Evolutionary conservation across 2,888 invertebrate genomes (phyloP).

Genomic region (Automeris io): DNA sequence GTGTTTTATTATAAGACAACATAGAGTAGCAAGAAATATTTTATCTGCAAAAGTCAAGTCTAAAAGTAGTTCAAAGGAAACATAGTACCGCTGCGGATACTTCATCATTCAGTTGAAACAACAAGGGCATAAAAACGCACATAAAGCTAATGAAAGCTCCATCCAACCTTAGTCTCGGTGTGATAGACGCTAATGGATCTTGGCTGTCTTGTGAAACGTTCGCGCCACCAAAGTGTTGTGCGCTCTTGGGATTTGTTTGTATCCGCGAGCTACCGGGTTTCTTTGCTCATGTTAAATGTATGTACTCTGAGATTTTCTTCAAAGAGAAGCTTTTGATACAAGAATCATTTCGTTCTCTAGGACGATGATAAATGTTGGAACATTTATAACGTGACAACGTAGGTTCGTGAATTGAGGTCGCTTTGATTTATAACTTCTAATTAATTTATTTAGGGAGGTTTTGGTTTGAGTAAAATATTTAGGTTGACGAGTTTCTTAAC

Average conservation of each 20-base stretch:
- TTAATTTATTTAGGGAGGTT: not conserved
- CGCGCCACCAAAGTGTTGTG: not conserved
- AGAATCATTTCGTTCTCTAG: not conserved
- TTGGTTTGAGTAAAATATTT: not conserved
- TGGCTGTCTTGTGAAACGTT: slow-evolving; percentile 1
- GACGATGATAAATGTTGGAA: not conserved
- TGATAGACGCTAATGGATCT: not conserved
- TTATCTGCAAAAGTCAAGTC: too few relatives aligned
- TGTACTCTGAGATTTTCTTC: not conserved
- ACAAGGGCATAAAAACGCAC: not conserved
- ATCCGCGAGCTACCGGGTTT: not conserved
- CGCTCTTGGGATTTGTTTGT: not conserved
- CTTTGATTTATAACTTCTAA: not conserved
- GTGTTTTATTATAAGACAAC: too few relatives aligned
- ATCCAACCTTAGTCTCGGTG: not conserved
- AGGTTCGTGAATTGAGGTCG: not conserved
- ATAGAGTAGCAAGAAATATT: too few relatives aligned
- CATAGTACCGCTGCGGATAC: too few relatives aligned
- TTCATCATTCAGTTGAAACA: too few relatives aligned
- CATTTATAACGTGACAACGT: not conserved
- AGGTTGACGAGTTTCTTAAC: not conserved
- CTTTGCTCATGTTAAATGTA: not conserved
- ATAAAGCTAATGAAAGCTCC: not conserved
- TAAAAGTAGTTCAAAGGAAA: too few relatives aligned
- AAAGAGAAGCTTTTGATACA: not conserved